Base-by-base conservation (phyloP, 2,888 invertebrate genomes). In the Baccha elongata region DNA sequence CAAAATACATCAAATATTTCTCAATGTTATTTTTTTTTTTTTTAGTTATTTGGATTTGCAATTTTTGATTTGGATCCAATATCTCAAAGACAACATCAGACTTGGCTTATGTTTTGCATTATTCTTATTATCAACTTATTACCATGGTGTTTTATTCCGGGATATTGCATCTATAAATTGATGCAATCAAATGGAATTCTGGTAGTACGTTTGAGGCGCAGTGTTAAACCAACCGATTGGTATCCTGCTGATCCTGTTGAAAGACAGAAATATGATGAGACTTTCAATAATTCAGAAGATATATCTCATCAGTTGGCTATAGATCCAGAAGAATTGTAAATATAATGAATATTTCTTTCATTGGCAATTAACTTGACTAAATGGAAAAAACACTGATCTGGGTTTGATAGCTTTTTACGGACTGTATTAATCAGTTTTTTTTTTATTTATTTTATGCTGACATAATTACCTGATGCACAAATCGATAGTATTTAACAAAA, bases 171-270 rank as follows among this genome's bases (percentile, higher is more conserved):
- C 0, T 86, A 84, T 46, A 86, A 86, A 7, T 68, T 89, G 50
- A 68, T 81, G 10, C 86, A 86, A 65, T 87, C 86, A 29, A 85
- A 87, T 7, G 89, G 89, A 4, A 62, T 73, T 5, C 72, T 88
- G 19, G 78, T 73, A 5, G 75, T 69, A 62, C 88, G 89, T 0
- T 86, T 89, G 17, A 85, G 74, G 11, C 86, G 87, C 13, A 13
- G 87, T 5, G 86, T 87, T 42, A 86, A 88, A 1, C 89, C 90
- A 8, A 88, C 87, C 10, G 90, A 90, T 76, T 90, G 90, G 90
- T 90, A 89, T 87, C 90, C 90, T 0, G 40, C 79, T 0, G 87
- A 89, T 50, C 78, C 87, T 64, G 85, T 86, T 17, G 86, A 89
- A 40, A 87, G 88, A 3, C 89, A 89, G 58, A 79, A 85, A 13